These are phyloP conservation scores for Lacanobia oleracea DNA, from an alignment of 2,888 invertebrate genomes.

Conservation along the genomic window DNA sequence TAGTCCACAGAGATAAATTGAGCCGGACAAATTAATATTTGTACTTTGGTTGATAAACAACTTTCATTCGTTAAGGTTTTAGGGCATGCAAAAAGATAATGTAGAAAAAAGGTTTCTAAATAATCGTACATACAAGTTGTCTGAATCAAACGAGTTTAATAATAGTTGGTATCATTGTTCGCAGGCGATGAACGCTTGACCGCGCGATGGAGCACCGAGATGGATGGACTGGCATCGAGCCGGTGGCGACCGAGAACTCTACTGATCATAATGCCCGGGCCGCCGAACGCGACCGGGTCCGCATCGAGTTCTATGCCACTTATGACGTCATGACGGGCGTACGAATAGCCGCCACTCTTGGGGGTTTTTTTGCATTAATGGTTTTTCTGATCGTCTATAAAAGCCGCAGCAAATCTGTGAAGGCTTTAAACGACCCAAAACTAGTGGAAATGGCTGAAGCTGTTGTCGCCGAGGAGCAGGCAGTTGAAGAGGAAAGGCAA, in stretches of 20 bases:
- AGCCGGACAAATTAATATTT: background rate
- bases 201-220: slow-evolving; percentile 86
- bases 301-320: slow-evolving; percentile 96
- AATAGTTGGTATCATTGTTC: slow-evolving; percentile 70
- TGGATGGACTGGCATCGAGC: slow-evolving; percentile 83
- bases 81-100: slow-evolving; percentile 27
- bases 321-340: slow-evolving; percentile 98
- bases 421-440: slow-evolving; percentile 94
- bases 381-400: slow-evolving; percentile 97
- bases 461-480: slow-evolving; percentile 93
- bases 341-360: slow-evolving; percentile 97
- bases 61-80: background rate
- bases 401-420: slow-evolving; percentile 94
- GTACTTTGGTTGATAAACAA: slow-evolving; percentile 12
- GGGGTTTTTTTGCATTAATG: slow-evolving; percentile 97
- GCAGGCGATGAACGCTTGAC: slow-evolving; percentile 89
- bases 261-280: slow-evolving; percentile 81
- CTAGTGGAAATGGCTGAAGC: slow-evolving; percentile 95
- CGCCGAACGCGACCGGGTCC: slow-evolving; percentile 92
- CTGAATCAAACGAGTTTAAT: slow-evolving; percentile 30
- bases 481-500: slow-evolving; percentile 93
- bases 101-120: slow-evolving; percentile 32
- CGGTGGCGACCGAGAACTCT: slow-evolving; percentile 81
- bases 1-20: slow-evolving; percentile 24
- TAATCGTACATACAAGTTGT: slow-evolving; percentile 4